Evolutionary conservation across 92 coral and sea anemone species (phyloP), one percentile per base, ranked within the genome.

Genomic region (Bergia puertoricense): DNA sequence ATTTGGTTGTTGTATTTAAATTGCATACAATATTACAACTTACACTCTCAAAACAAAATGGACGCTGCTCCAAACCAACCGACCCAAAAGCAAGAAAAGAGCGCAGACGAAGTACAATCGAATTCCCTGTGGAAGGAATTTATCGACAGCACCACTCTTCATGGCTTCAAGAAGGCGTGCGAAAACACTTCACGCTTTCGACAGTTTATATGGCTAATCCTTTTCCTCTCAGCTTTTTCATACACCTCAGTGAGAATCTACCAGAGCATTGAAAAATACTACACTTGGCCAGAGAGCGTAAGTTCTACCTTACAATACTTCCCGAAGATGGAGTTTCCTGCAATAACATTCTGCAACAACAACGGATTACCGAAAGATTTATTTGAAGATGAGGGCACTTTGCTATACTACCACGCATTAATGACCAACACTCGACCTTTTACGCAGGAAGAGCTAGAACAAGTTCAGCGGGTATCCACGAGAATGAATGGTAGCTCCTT

Each of bases 91-190:
- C 59, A 54, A 11, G 2, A 15, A 54, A 13, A 10, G 2, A 54
- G 16, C 18, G 3, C 15, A 54, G 16, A n/a, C 11, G 13, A 78
- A 8, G 0, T 6, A 44, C 16, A 45, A 23, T 22, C 81, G 51
- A 48, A 78, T 2, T 39, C 85, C 20, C n/a, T 48, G 56, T 81
- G 74, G 85, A 81, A 66, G 40, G 85, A 81, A 10, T 81, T 65
- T 8, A 71, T 65, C 16, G 85, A 81, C 48, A 68, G 50, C 3
- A 81, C 85, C 20, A 38, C 75, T 40, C 85, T 81, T 43, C 85
- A 81, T 59, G 75, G 85, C 50, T 81, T 81, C 68, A 81, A 81
- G 20, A 81, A 59, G 50, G 85, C 74, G n/a, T 81, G 20, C 74
- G 54, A 81, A 65, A 62, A 65, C 51, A 57, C 85, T 38, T 59